Evolutionary conservation across 2,113 vertebrate species (phyloP), one percentile per base, ranked within the genome.

Genomic region (Sphaerodactylus townsendi): DNA sequence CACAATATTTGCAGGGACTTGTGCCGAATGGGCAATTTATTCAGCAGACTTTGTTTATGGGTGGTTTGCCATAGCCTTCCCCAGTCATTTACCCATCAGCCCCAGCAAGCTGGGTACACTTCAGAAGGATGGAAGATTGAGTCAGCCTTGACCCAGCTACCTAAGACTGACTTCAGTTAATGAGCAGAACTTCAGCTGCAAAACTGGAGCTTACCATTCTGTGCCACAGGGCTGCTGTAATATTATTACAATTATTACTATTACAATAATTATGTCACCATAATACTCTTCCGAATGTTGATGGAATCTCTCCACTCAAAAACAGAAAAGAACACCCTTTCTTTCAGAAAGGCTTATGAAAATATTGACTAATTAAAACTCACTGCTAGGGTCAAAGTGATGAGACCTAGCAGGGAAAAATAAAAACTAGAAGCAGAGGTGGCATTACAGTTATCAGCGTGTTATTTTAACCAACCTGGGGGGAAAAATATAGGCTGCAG

Each of bases 341-440:
- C 92, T 92, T 82, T 85, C 88, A 92, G 87, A 83, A 87, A 94
- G 77, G 23, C 64, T 85, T 90, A 87, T 56, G 53, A 56, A 56
- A 56, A 56, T 56, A 81, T 91, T 79, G 69, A 77, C 48, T 25
- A 53, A 95, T 93, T 90, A 93, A 91, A 92, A 62, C 82, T 93
- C 88, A 79, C 92, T 88, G 89, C 86, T 92, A 80, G 89, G 91
- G 79, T 86, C 88, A 90, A 92, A 91, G 81, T 41, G 64, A 77
- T 81, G 72, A 79, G 39, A 74, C 77, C 13, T 44, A 56, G 30
- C 10, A 87, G 91, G 73, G 73, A 69, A 88, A 35, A 77, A 89
- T 86, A 91, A 78, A 90, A 86, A 85, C 35, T 41, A 80, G 33
- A 87, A 28, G n/a, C 33, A 68, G 79, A 69, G 21, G 4, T 37